Conservation (phyloP, 2,797 vertebrate species). For the Leucoraja ocellata region DNA sequence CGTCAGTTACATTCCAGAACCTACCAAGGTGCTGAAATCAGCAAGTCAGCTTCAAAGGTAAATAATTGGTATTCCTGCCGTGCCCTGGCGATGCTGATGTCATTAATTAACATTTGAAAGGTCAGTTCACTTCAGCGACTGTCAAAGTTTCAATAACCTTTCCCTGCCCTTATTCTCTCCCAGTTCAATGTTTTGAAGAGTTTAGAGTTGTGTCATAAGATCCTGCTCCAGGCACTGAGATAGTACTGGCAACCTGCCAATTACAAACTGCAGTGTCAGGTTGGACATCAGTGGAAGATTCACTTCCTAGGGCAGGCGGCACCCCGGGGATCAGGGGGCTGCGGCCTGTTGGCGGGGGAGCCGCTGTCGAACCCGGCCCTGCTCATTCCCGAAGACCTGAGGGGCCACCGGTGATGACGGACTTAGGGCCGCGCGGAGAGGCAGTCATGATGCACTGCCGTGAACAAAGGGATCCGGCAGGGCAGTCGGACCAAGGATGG, state of each 20-base stretch:
- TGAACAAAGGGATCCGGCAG: too few species aligned
- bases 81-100: constrained; percentile 5
- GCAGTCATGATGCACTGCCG: too few species aligned
- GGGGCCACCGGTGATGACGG: too few species aligned
- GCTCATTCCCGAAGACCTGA: too few species aligned
- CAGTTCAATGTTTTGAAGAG: not conserved
- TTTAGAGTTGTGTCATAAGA: not conserved
- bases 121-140: not conserved
- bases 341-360: too few species aligned
- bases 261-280: not conserved
- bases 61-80: not conserved
- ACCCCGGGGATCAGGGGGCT: too few species aligned
- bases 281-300: not conserved
- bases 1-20: not conserved
- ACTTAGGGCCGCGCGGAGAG: too few species aligned
- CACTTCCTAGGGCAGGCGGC: not conserved
- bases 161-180: not conserved
- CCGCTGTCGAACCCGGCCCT: too few species aligned
- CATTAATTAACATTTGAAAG: not conserved
- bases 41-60: not conserved
- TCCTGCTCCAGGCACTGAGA: not conserved
- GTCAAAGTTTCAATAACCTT: constrained; percentile 11
- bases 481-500: too few species aligned
- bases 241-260: not conserved
- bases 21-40: not conserved